phyloP scores from a whole-genome alignment of 2,797 vertebrate genomes.

The Gymnoscopelus microlampas region DNA sequence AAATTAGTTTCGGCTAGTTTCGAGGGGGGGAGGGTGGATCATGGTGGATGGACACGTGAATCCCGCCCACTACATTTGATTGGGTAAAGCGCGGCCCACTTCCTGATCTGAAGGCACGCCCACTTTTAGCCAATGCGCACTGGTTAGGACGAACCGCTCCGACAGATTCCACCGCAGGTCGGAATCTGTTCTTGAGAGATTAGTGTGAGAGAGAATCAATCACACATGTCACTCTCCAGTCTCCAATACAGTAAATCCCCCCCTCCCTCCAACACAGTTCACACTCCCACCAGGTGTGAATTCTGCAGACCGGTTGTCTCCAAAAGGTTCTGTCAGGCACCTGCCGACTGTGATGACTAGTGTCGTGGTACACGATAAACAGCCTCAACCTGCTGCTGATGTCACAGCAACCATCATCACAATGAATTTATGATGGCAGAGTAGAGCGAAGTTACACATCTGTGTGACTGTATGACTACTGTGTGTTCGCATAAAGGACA shows the following conservation, averaged over 20 bases:
- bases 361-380: neutral
- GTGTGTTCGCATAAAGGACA: constrained; percentile 8
- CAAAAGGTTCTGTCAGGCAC: constrained; percentile 21
- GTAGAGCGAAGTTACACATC: neutral
- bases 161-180: too few species aligned
- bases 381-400: neutral
- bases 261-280: constrained; percentile 16
- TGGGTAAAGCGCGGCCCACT: too few species aligned
- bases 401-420: neutral
- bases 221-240: constrained; percentile 3
- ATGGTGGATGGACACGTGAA: too few species aligned
- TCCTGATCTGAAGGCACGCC: too few species aligned
- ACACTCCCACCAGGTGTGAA: constrained; percentile 21
- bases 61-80: too few species aligned
- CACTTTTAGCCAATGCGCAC: too few species aligned
- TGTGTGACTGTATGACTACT: neutral
- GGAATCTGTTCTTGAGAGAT: too few species aligned
- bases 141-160: too few species aligned
- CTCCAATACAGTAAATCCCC: neutral
- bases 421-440: neutral
- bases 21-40: too few species aligned
- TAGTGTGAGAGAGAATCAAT: neutral
- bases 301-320: constrained; percentile 21
- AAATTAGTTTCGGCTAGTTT: too few species aligned
- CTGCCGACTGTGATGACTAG: constrained; percentile 9